Conservation (phyloP, 2,797 vertebrate genomes). For the Buphagus erythrorhynchus region DNA sequence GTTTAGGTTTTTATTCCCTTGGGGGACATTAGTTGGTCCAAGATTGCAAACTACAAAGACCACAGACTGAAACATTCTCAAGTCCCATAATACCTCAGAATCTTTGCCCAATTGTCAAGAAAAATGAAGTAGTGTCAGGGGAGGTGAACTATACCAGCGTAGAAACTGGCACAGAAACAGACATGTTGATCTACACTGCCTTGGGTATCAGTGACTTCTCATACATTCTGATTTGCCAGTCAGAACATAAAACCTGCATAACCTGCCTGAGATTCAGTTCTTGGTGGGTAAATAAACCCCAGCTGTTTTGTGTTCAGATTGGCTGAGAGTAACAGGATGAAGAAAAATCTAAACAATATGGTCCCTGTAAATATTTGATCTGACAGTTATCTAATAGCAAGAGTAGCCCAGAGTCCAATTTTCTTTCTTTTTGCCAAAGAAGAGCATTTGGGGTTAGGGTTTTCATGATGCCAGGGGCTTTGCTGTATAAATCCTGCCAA, state of each 20-base stretch:
- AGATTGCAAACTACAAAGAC: background rate
- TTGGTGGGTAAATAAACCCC: constrained; percentile 47
- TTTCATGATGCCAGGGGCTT: constrained; percentile 53
- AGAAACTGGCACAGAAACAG: background rate
- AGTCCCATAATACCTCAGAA: constrained; percentile 4
- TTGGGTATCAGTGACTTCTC: background rate
- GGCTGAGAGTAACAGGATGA: constrained; percentile 46
- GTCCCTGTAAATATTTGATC: constrained; percentile 71
- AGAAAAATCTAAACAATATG: constrained; percentile 71
- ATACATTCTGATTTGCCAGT: constrained; percentile 6
- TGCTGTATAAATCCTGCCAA: constrained; percentile 56
- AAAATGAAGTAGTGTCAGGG: background rate
- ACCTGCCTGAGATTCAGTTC: constrained; percentile 44
- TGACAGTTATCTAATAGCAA: constrained; percentile 63
- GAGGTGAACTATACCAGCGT: background rate
- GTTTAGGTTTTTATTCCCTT: background rate
- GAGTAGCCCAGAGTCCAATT: constrained; percentile 50
- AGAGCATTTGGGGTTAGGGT: constrained; percentile 51
- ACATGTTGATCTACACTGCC: background rate
- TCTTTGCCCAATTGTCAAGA: background rate
- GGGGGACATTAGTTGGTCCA: background rate
- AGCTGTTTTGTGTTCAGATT: constrained; percentile 57
- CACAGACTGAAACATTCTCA: background rate
- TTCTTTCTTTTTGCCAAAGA: constrained; percentile 49
- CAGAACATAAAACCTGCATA: constrained; percentile 20